Percentiles rank a stretch among this genome's conserved stretches.
Conservation (phyloP, 2,797 vertebrate genomes). For the Loris lydekkerianus region DNA sequence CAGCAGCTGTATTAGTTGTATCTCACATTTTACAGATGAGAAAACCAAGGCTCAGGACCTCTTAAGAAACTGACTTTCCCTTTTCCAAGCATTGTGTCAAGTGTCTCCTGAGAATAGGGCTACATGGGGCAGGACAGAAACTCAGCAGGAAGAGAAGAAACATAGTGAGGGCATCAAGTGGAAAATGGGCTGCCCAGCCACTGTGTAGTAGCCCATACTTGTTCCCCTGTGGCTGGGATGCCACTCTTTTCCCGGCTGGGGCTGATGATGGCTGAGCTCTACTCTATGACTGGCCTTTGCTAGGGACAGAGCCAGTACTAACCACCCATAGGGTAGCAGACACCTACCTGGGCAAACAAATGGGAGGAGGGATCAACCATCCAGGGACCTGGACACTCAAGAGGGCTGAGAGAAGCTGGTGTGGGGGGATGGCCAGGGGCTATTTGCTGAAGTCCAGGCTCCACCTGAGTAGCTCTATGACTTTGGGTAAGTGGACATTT, state of each 20-base stretch:
- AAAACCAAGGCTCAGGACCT: not conserved
- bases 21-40: conserved; percentile 44
- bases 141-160: not conserved
- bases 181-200: not conserved
- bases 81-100: not conserved
- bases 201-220: not conserved
- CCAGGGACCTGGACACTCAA: not conserved
- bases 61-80: not conserved
- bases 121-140: not conserved
- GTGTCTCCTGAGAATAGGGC: not conserved
- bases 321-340: not conserved
- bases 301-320: not conserved
- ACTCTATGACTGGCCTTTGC: not conserved
- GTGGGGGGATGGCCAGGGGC: not conserved
- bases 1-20: not conserved
- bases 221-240: not conserved
- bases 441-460: not conserved
- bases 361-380: not conserved
- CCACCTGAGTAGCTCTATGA: not conserved
- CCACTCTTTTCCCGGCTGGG: not conserved
- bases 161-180: too few species aligned
- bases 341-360: not conserved
- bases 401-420: not conserved
- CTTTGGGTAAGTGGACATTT: not conserved
- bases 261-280: not conserved